Evolutionary conservation across 1,140 invertebrate genomes (phyloP).

Genomic region (Scaptomyza hsui): DNA sequence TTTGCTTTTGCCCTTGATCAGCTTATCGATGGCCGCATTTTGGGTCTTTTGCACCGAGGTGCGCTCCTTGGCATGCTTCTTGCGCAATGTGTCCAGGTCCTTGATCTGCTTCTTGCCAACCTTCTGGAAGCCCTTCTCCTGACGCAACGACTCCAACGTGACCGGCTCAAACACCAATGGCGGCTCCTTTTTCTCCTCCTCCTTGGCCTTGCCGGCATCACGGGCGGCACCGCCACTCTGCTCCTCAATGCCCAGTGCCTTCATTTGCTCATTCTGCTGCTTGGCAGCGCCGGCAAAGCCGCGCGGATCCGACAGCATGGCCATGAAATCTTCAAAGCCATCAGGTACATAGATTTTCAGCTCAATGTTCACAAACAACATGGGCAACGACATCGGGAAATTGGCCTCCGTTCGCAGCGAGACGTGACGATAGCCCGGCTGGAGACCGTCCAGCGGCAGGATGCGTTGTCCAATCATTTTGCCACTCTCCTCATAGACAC

Average conservation of each 20-base stretch:
- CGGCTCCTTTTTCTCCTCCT: slow-evolving; percentile 90
- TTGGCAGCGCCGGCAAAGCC: slow-evolving; percentile 95
- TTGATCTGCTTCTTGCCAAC: slow-evolving; percentile 98
- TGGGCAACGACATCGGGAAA: slow-evolving; percentile 99
- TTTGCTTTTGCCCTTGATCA: slow-evolving; percentile 96
- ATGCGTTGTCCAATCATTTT: slow-evolving; percentile 99
- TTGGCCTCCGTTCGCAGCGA: slow-evolving; percentile 99
- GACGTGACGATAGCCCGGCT: slow-evolving; percentile 98
- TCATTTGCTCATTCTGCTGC: slow-evolving; percentile 95
- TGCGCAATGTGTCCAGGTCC: slow-evolving; percentile 95
- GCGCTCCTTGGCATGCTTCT: slow-evolving; percentile 97
- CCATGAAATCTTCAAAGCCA: slow-evolving; percentile 99
- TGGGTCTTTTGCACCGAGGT: slow-evolving; percentile 96
- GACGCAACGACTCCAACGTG: slow-evolving; percentile 93
- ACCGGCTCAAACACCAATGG: slow-evolving; percentile 95
- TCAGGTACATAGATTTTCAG: slow-evolving; percentile 99
- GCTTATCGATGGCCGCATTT: slow-evolving; percentile 96
- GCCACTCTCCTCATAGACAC: slow-evolving; percentile 99
- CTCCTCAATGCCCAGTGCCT: slow-evolving; percentile 96
- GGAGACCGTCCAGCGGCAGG: slow-evolving; percentile 97
- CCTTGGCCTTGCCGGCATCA: slow-evolving; percentile 85
- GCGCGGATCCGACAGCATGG: slow-evolving; percentile 97
- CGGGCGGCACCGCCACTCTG: slow-evolving; percentile 85
- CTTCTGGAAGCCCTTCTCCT: slow-evolving; percentile 97
- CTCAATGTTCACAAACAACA: slow-evolving; percentile 99